Evolutionary conservation across 2,888 invertebrate species (phyloP).

Genomic region (Harmothoe impar): DNA sequence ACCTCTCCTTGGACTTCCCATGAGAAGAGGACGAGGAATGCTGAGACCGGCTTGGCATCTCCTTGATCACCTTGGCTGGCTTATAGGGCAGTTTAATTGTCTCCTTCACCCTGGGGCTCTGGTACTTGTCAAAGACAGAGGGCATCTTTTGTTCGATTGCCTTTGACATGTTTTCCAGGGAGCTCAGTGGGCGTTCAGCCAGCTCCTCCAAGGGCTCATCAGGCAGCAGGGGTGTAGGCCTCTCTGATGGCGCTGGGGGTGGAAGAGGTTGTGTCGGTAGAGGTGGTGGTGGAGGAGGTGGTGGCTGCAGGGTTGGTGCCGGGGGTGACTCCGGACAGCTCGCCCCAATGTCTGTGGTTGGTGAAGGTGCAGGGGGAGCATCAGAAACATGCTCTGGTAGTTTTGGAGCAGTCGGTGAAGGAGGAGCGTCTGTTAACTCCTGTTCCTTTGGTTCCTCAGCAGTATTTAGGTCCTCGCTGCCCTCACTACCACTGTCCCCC

Average conservation of each 20-base stretch:
- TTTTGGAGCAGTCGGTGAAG: neutral
- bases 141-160: constrained; percentile 54
- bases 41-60: constrained; percentile 17
- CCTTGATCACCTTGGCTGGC: constrained; percentile 51
- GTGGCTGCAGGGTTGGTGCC: neutral
- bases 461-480: neutral
- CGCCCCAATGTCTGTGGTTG: neutral
- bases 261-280: constrained; percentile 1
- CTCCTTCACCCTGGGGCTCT: constrained; percentile 46
- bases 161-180: constrained; percentile 56
- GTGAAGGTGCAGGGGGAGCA: neutral
- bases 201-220: constrained; percentile 44
- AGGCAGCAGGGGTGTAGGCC: constrained; percentile 28
- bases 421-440: neutral
- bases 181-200: constrained; percentile 56
- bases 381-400: neutral
- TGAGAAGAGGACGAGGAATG: constrained; percentile 11
- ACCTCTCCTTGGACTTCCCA: constrained; percentile 25
- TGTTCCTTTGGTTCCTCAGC: neutral
- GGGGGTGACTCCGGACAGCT: constrained; percentile 30
- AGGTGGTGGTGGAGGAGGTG: neutral
- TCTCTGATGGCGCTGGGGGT: neutral
- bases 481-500: constrained; percentile 51
- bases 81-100: constrained; percentile 53
- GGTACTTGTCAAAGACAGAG: constrained; percentile 57